A percentile compares a stretch with the other conserved stretches of the same genome.
These are phyloP conservation scores for Okamejei kenojei DNA, from an alignment of 2,797 vertebrate genomes.

Conservation along the genomic window DNA sequence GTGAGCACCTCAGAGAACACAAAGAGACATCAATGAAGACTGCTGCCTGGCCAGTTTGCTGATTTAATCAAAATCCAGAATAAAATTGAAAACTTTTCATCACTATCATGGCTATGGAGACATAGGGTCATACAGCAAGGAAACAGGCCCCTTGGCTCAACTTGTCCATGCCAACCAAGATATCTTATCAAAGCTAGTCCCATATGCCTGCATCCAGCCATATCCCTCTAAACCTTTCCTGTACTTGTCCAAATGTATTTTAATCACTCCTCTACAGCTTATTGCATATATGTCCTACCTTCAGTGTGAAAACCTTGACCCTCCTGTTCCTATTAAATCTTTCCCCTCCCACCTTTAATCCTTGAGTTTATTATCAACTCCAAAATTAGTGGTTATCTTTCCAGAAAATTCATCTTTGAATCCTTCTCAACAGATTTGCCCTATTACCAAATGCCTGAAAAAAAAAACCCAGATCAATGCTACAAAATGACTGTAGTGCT, in stretches of 20 bases:
- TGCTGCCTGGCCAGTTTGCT: not conserved
- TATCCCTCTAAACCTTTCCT: too few relatives aligned
- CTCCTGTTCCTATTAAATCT: too few relatives aligned
- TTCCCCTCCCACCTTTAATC: not conserved
- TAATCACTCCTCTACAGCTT: too few relatives aligned
- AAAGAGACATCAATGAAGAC: not conserved
- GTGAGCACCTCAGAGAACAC: not conserved
- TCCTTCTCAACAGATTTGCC: not conserved
- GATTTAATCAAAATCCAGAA: not conserved
- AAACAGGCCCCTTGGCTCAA: too few relatives aligned
- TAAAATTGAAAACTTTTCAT: not conserved
- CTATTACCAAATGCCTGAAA: not conserved
- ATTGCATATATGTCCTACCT: too few relatives aligned
- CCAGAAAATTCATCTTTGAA: not conserved
- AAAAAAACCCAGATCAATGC: not conserved
- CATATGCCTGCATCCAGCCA: too few relatives aligned
- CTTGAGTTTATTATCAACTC: not conserved
- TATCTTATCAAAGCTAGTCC: too few relatives aligned
- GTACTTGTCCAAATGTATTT: too few relatives aligned
- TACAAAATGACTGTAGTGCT: not conserved
- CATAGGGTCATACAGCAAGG: too few relatives aligned
- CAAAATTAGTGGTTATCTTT: not conserved
- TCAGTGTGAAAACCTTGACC: too few relatives aligned
- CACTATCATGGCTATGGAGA: not conserved
- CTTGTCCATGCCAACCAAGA: too few relatives aligned